Base-by-base conservation (phyloP, 2,888 invertebrate species). In the Amiota communis region DNA sequence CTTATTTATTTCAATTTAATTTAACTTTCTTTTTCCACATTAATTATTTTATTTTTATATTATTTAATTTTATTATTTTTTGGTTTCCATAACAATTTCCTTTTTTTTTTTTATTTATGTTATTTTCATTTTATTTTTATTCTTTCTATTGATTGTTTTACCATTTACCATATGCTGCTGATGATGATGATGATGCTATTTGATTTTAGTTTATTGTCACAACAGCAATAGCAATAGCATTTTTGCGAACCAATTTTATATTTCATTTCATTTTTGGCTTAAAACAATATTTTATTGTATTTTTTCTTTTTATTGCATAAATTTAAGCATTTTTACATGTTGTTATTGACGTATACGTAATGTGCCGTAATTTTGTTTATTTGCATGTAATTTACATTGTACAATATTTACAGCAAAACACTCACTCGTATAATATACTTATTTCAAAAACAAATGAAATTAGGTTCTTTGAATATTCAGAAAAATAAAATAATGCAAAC, bases 151-250 rank as follows among this genome's bases (percentile, higher is more conserved):
- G 12, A 59, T 59, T 59, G 15, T 11, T 59, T 59, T 59, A 36
- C 6, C 0, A 36, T 36, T 36, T 6, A 36, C 2, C 36, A 36
- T 36, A n/a, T 13, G 56, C 4, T 53, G 56, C 4, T n/a, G 6
- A n/a, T 53, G 56, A 6, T n/a, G 15, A 53, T 53, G 56, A 6
- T 6, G 15, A 36, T 59, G 20, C 6, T 17, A 11, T 23, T 59
- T 59, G 15, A 20, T 59, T 36, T 68, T 68, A 48, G 48, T 67
- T 67, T 48, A 20, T 48, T 67, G 47, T 67, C 49, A 67, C 65
- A 67, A 20, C 36, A 36, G 36, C 36, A 36, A 36, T 6, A 36
- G 36, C 36, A 36, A 36, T 6, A 36, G 47, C 36, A 63, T 11
- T 36, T 20, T 36, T 36, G 23, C 36, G 6, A 46, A 11, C 17